phyloP scores from a whole-genome alignment of 2,113 vertebrate species.

The Tetraodon nigroviridis region DNA sequence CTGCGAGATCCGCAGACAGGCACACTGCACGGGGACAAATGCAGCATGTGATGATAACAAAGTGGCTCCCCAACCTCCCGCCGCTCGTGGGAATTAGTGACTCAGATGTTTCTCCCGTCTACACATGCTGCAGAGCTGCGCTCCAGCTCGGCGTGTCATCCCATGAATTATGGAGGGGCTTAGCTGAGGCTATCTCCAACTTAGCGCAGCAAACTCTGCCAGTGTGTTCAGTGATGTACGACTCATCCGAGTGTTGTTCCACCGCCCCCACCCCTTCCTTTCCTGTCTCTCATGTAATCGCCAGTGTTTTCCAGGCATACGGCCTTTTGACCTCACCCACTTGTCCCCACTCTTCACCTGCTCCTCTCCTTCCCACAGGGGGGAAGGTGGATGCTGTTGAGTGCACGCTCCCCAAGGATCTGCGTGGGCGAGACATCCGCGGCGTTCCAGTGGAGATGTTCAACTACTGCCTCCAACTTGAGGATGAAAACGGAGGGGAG shows the following conservation, averaged over 20 bases:
- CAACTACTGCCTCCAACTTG: conserved; percentile 94
- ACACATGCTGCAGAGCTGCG: conserved; percentile 18
- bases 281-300: conserved; percentile 45
- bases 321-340: conserved; percentile 36
- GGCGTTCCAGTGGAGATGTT: conserved; percentile 97
- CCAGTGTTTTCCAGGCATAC: conserved; percentile 34
- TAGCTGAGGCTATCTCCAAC: conserved; percentile 57
- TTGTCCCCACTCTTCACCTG: conserved; percentile 20
- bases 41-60: conserved; percentile 31
- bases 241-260: conserved; percentile 56
- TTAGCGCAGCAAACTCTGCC: conserved; percentile 40
- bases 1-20: conserved; percentile 19
- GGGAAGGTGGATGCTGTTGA: conserved; percentile 93
- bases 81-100: conserved; percentile 47
- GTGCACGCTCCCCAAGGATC: conserved; percentile 94
- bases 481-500: conserved; percentile 81
- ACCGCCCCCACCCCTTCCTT: conserved; percentile 16
- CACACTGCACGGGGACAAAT: conserved; percentile 19
- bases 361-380: conserved; percentile 68
- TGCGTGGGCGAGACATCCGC: conserved; percentile 93
- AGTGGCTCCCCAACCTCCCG: conserved; percentile 17
- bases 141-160: conserved; percentile 49
- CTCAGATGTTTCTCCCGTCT: conserved; percentile 44
- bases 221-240: conserved; percentile 54
- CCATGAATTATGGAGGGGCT: conserved; percentile 61